These are phyloP conservation scores for Turdus rufiventris DNA, from an alignment of 2,113 vertebrate genomes.

Conservation along the genomic window DNA sequence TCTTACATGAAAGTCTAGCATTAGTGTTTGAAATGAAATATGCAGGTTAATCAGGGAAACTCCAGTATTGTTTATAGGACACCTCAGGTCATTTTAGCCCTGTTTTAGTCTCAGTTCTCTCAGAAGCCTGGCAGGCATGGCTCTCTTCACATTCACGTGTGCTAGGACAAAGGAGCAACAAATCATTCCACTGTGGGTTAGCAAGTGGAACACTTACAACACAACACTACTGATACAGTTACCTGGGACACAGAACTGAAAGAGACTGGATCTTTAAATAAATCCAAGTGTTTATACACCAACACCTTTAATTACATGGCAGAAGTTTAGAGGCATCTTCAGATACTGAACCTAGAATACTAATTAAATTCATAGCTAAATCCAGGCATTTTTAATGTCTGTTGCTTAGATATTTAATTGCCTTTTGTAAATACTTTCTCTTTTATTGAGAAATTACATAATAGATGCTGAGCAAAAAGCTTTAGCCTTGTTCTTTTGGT, in stretches of 20 bases:
- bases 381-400: background rate
- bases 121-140: background rate
- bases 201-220: background rate
- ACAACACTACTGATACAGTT: background rate
- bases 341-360: background rate
- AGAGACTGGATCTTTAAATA: background rate
- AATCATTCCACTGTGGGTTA: background rate
- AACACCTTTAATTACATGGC: background rate
- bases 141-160: accelerated
- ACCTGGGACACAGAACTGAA: background rate
- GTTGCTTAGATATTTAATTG: background rate
- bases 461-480: background rate
- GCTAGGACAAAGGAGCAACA: background rate
- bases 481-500: background rate
- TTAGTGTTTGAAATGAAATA: background rate
- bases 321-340: background rate
- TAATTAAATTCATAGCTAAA: background rate
- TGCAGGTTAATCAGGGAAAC: background rate
- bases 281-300: background rate
- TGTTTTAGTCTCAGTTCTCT: background rate
- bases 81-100: background rate
- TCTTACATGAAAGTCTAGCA: background rate
- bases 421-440: background rate
- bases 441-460: background rate
- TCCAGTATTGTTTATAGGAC: background rate